Evolutionary conservation across 2,113 vertebrate genomes (phyloP).

Genomic region (Helogale parvula): DNA sequence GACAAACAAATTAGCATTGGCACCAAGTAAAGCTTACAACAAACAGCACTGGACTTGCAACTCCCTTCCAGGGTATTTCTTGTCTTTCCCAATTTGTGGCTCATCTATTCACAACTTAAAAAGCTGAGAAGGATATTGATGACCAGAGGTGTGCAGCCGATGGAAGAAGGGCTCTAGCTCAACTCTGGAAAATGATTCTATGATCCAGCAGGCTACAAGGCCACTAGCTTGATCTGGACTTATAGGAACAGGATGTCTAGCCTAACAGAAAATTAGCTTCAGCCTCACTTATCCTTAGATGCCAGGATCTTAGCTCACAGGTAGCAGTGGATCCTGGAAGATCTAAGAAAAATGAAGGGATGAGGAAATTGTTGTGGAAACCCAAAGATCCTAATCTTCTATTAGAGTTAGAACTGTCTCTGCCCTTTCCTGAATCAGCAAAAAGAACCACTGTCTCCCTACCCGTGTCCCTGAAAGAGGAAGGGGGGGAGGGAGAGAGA

Average conservation of each 20-base stretch:
- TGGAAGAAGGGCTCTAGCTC: neutral
- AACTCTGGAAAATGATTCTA: neutral
- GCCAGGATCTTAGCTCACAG: neutral
- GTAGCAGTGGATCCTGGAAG: neutral
- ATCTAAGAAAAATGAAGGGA: neutral
- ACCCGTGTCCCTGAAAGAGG: neutral
- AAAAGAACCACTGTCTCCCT: neutral
- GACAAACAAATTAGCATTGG: conserved; percentile 45
- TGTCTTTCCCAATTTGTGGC: conserved; percentile 17
- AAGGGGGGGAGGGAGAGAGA: neutral
- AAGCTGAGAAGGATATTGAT: conserved; percentile 34
- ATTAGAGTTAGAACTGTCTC: neutral
- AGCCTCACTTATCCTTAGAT: neutral
- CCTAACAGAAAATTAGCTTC: neutral
- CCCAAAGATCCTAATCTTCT: neutral
- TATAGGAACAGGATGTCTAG: neutral
- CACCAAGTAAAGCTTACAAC: neutral
- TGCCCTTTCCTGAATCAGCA: neutral
- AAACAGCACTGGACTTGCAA: neutral
- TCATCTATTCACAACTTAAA: conserved; percentile 42
- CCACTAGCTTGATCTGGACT: neutral
- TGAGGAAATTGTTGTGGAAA: neutral
- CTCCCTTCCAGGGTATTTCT: neutral
- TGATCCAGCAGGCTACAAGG: neutral
- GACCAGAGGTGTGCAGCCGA: neutral